Evolutionary conservation across 2,113 vertebrate genomes (phyloP), one percentile per base, ranked within the genome.

Genomic region (Amphiprion ocellaris): DNA sequence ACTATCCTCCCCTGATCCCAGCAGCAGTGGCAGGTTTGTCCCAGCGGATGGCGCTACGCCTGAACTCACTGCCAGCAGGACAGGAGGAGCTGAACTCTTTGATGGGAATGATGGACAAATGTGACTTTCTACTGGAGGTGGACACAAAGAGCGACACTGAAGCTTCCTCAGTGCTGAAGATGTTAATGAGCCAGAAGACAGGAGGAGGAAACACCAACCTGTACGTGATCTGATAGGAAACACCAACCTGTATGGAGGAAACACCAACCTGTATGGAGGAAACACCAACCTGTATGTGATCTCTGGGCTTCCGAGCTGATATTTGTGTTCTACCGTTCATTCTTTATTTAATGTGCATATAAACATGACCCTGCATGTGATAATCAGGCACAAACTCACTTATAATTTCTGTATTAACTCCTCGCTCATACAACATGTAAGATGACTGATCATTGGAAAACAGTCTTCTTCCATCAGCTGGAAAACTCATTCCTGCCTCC

Each of bases 41-140:
- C 85, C 96, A 96, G 64, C 89, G 91, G 0, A 84, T 96, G 77
- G 95, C 94, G 12, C 90, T 96, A 47, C 94, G 95, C 85, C 70
- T 96, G 65, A 75, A 82, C 24, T 72, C 58, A 0, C 74, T 94
- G 61, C 79, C 77, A 1, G 64, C 33, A 23, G 11, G 62, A 52
- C 60, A 69, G 74, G 72, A 84, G 30, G 81, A 74, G 77, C 37
- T 81, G 64, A 10, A 64, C 28, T 26, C 72, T 60, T 63, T 94
- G 1, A 9, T 90, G 76, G 60, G 30, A 21, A 44, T 52, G 23
- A 82, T 86, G 58, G 69, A 89, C 30, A 85, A 77, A 64, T 94
- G 92, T 30, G 90, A 94, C 0, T 61, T 96, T 2, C 88, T 94
- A 0, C 70, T 95, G 41, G 89, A 91, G 39, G 83, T 87, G 39